Evolutionary conservation across 1,140 invertebrate species (phyloP).

Genomic region (Sesamia nonagrioides): DNA sequence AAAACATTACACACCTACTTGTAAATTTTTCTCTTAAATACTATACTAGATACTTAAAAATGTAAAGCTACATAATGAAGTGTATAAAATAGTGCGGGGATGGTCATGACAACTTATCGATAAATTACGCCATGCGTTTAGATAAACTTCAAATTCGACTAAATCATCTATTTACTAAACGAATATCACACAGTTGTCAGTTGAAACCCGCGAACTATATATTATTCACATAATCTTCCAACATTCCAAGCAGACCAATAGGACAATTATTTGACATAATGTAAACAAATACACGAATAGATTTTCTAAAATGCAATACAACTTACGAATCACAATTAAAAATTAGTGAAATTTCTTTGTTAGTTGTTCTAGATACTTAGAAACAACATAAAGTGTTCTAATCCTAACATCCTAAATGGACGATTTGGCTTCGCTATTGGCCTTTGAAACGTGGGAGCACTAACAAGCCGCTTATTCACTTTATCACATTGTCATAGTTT

Average conservation of each 20-base stretch:
- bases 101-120: constrained; percentile 62
- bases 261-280: constrained; percentile 56
- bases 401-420: constrained; percentile 55
- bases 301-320: constrained; percentile 43
- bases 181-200: constrained; percentile 73
- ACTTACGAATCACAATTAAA: constrained; percentile 21
- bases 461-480: constrained; percentile 40
- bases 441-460: constrained; percentile 58
- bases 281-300: constrained; percentile 49
- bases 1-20: constrained; percentile 60
- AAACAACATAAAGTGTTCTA: constrained; percentile 34
- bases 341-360: constrained; percentile 45
- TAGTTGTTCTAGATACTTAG: constrained; percentile 44
- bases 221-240: constrained; percentile 48
- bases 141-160: constrained; percentile 73
- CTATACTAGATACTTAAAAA: constrained; percentile 60
- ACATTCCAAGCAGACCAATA: constrained; percentile 67
- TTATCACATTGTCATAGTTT: constrained; percentile 55
- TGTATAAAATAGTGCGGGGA: constrained; percentile 70
- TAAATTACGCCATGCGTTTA: constrained; percentile 70
- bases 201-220: constrained; percentile 36
- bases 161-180: constrained; percentile 72
- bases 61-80: constrained; percentile 71
- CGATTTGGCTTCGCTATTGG: constrained; percentile 71
- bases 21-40: constrained; percentile 58